Evolutionary conservation across 2,113 vertebrate genomes (phyloP).

Genomic region (Stictonetta naevosa): DNA sequence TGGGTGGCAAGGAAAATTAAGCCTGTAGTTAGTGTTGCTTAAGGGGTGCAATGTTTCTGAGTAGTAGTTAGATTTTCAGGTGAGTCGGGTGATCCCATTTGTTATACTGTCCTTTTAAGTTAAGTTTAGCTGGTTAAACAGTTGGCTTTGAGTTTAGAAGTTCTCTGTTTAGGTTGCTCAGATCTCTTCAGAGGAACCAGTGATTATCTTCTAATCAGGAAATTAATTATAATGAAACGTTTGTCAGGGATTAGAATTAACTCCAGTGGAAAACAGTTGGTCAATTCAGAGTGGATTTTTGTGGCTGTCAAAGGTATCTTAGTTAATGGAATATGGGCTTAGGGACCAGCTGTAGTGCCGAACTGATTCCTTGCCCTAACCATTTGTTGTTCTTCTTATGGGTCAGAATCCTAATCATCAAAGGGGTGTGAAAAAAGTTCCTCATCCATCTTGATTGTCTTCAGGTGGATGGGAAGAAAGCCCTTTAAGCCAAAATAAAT

Average conservation of each 20-base stretch:
- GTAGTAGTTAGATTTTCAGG: neutral
- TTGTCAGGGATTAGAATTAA: neutral
- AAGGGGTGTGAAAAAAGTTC: neutral
- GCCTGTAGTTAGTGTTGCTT: neutral
- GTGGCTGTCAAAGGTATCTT: fast-evolving
- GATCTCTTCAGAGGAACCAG: neutral
- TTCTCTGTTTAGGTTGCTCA: neutral
- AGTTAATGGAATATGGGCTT: neutral
- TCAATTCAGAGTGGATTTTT: neutral
- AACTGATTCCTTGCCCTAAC: neutral
- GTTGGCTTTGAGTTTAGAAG: neutral
- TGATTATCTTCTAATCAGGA: neutral
- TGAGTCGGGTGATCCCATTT: fast-evolving
- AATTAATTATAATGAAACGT: neutral
- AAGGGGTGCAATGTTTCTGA: neutral
- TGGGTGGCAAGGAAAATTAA: neutral
- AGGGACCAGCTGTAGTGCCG: neutral
- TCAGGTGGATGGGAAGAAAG: neutral
- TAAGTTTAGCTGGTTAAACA: neutral
- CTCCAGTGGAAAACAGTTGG: neutral
- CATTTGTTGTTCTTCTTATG: fast-evolving
- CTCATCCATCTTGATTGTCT: neutral
- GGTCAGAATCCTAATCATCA: fast-evolving
- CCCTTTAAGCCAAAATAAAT: neutral
- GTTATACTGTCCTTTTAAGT: fast-evolving